Base-by-base conservation (phyloP, 2,113 vertebrate genomes). In the Dendropsophus ebraccatus region DNA sequence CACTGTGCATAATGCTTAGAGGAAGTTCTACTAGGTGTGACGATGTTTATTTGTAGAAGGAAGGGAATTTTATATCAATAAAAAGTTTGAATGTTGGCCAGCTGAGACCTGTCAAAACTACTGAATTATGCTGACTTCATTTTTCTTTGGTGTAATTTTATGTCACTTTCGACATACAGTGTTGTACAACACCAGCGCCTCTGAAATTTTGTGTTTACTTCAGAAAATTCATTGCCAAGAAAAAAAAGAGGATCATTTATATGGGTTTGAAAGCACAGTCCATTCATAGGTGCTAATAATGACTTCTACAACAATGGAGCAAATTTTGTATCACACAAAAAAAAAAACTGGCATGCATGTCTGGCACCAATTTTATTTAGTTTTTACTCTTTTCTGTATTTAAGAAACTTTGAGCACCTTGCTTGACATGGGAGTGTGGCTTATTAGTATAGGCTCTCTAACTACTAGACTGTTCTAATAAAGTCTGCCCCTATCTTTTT, bases 21-120 rank as follows among this genome's bases (percentile, higher is more conserved):
- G 50, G 83, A 83, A 23, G 47, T 76, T 85, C 73, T 75, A 9
- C 70, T 81, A 52, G 84, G 49, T 35, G n/a, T 85, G 72, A 82
- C 23, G 6, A 74, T 16, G 56, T 90, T 87, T 84, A 72, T 56
- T 49, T 74, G 25, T 45, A 56, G 79, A 62, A 81, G 35, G 84
- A 84, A 8, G 1, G 80, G 32, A 52, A 52, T 52, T 88, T 87
- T 60, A 25, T 73, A 83, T 25, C 32, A 25, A 0, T 19, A 1
- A 17, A 9, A 8, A 4, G 69, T 86, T 50, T 81, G 82, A 86
- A 75, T 62, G 28, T 56, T 75, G 70, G 73, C 1, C 32, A 69
- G 70, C 41, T 30, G 37, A 87, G 70, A 35, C 4, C 5, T 65
- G 52, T 0, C 0, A 88, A 47, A 82, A 72, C 74, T 87, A 80